Evolutionary conservation across 2,888 invertebrate genomes (phyloP), one percentile per base, ranked within the genome.

Genomic region (Branchellion lobata): DNA sequence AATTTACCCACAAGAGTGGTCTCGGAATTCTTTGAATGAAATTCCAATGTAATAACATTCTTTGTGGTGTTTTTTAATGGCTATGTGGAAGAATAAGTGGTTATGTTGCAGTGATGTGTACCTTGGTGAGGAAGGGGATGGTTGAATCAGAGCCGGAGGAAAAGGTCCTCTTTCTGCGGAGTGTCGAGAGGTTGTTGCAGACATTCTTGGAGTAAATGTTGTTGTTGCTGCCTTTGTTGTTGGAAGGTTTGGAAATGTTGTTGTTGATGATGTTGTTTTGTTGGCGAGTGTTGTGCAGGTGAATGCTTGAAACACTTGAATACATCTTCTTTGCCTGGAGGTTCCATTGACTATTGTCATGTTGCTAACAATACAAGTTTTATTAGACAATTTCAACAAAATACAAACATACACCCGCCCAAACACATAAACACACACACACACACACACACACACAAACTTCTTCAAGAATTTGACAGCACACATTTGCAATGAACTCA

Each of bases 391-490:
- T 57, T 14, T 24, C 21, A 57, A 57, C n/a, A n/a, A 24, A 57
- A 57, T 57, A 57, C n/a, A 24, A 18, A 18, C 61, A 57, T 5
- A 57, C 61, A 47, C 18, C 11, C 18, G 11, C 18, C 11, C 47
- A 47, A 8, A 47, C 8, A 47, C 8, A 47, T 47, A 57, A 24
- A 24, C 61, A 57, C 5, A 57, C 24, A 57, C 21, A 57, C 61
- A 57, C 21, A 57, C 5, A 57, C 40, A 24, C 61, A 57, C 61
- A n/a, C 21, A 57, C 8, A 24, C 61, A 57, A 24, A 81, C 92
- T 83, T 93, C 93, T 86, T 93, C 93, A 82, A 93, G 87, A 89
- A 93, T 93, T 81, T 92, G 92, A 81, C 92, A 89, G 85, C 93
- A 93, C 18, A 93, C 92, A 81, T 91, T 91, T 36, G 87, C 86